These are phyloP conservation scores for Palythoa caribaeorum DNA, from an alignment of 92 coral and sea anemone species.

Conservation along the genomic window DNA sequence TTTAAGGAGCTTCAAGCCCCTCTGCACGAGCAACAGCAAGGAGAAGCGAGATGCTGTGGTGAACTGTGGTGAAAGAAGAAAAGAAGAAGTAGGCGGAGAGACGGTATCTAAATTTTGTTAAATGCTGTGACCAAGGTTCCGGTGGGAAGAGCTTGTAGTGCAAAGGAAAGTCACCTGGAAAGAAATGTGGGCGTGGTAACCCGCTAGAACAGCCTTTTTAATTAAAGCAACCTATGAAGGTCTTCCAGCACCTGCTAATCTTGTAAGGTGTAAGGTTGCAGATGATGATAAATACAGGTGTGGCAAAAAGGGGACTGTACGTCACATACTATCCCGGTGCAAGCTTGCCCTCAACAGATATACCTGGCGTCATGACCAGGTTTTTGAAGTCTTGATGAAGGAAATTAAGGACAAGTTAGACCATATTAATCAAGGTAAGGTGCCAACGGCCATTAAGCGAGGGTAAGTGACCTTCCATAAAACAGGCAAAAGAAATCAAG, in stretches of 20 bases:
- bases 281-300: slow-evolving; percentile 39
- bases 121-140: slow-evolving; percentile 20
- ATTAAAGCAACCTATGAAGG: slow-evolving; percentile 34
- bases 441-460: background rate
- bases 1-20: slow-evolving; percentile 32
- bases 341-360: background rate
- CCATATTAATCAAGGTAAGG: background rate
- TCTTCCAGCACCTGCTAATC: slow-evolving; percentile 34
- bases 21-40: slow-evolving; percentile 34
- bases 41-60: slow-evolving; percentile 38
- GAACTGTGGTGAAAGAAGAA: slow-evolving; percentile 23
- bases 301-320: slow-evolving; percentile 34
- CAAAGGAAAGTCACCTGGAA: slow-evolving; percentile 41
- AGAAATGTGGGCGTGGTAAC: slow-evolving; percentile 57
- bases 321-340: background rate
- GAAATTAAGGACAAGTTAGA: background rate
- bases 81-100: slow-evolving; percentile 27
- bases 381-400: slow-evolving; percentile 11
- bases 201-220: slow-evolving; percentile 20
- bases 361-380: slow-evolving; percentile 27
- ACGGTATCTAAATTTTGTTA: slow-evolving; percentile 32
- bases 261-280: slow-evolving; percentile 38
- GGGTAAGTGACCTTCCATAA: background rate
- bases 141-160: slow-evolving; percentile 44
- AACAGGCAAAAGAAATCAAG: background rate